Evolutionary conservation across 2,797 vertebrate species (phyloP), one percentile per base, ranked within the genome.

Genomic region (Onychomys torridus): DNA sequence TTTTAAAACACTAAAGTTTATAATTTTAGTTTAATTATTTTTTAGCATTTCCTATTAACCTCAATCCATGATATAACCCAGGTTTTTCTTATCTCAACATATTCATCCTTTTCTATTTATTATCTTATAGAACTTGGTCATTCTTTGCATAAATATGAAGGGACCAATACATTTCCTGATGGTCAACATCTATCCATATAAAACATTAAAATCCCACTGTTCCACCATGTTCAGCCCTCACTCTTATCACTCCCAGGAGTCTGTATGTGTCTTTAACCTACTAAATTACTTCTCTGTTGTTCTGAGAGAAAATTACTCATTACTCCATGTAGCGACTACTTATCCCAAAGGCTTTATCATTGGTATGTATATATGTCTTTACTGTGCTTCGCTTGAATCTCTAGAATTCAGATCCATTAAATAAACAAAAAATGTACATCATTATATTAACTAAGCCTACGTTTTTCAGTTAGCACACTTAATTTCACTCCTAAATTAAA

Each of bases 221-320:
- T 1, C 61, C 8, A 4, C 6, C 0, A 0, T 5, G 0, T 32
- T 11, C 0, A 8, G 23, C 12, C 13, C 2, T 5, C 7, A 10
- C 1, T n/a, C 19, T 0, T 90, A 61, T 9, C 37, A 3, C 7
- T 11, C 13, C 2, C 34, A 14, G 13, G 29, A 7, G 10, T 23
- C 5, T 1, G 16, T 32, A 6, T 17, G 2, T 32, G 19, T 43
- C 6, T 13, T 32, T 10, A 16, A 32, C 32, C 37, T 27, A 9
- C 37, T 12, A 52, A 29, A 19, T 25, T n/a, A 32, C 8, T 92
- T 59, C 27, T 67, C 37, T 16, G 5, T 49, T 63, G 6, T 21
- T 2, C 27, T 37, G 3, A 59, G 16, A 52, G 65, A 37, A 11
- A 3, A 5, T 59, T 12, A 14, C 29, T 79, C 57, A 63, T 83